Evolutionary conservation across 2,888 invertebrate species (phyloP).

Genomic region (Hololepta plana): DNA sequence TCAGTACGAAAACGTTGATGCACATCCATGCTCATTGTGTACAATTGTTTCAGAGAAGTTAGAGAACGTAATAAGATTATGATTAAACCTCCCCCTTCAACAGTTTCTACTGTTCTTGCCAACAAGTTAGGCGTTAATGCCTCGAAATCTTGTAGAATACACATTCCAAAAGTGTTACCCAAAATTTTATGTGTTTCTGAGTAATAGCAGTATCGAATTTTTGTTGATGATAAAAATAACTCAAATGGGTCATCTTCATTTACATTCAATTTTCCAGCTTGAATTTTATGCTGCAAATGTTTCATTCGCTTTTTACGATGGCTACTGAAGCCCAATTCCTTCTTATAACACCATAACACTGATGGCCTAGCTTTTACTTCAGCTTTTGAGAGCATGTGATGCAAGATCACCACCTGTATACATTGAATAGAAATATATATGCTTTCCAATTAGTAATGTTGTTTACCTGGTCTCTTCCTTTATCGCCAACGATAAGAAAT

Average conservation of each 20-base stretch:
- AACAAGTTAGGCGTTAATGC: constrained; percentile 92
- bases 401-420: constrained; percentile 77
- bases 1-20: constrained; percentile 91
- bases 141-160: constrained; percentile 78
- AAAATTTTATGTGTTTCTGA: constrained; percentile 94
- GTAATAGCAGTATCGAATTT: constrained; percentile 94
- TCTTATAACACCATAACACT: constrained; percentile 98
- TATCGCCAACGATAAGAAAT: constrained; percentile 91
- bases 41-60: constrained; percentile 80
- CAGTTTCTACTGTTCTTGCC: constrained; percentile 93
- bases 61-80: constrained; percentile 74
- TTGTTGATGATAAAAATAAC: constrained; percentile 85
- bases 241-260: constrained; percentile 96
- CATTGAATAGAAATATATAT: constrained; percentile 6
- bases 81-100: constrained; percentile 63
- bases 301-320: constrained; percentile 89
- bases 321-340: constrained; percentile 39
- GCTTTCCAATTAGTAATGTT: constrained; percentile 4
- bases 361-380: constrained; percentile 82
- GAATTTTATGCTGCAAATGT: constrained; percentile 61
- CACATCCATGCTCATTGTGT: constrained; percentile 96
- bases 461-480: constrained; percentile 81
- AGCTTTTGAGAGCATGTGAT: constrained; percentile 94
- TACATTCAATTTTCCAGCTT: constrained; percentile 71
- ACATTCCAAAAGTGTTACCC: constrained; percentile 64